phyloP scores from a whole-genome alignment of 2,797 vertebrate species.

The Oryzias sinensis region DNA sequence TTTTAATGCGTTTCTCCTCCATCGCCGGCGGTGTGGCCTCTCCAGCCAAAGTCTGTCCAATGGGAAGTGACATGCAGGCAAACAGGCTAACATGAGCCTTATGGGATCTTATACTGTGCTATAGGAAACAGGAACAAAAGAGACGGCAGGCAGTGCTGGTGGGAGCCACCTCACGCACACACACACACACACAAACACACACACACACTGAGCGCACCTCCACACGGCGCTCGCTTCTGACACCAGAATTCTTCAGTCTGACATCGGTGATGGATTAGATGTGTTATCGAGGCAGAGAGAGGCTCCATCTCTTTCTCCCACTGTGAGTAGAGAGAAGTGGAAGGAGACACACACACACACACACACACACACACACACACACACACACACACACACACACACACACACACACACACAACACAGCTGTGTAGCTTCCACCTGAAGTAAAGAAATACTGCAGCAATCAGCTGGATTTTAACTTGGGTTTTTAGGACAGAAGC shows the following conservation, averaged over 20 bases:
- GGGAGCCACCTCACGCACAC: constrained; percentile 50
- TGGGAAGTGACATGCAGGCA: constrained; percentile 69
- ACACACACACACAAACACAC: constrained; percentile 38
- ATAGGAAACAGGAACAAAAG: constrained; percentile 68
- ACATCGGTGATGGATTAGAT: constrained; percentile 82
- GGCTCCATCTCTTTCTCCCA: constrained; percentile 62
- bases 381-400: no score
- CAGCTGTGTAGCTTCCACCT: constrained; percentile 48
- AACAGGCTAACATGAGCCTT: constrained; percentile 63
- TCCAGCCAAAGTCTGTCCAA: constrained; percentile 35
- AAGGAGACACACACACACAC: constrained; percentile 16
- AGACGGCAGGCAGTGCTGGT: constrained; percentile 45
- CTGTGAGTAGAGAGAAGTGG: constrained; percentile 29
- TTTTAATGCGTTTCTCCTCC: constrained; percentile 19
- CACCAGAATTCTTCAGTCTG: constrained; percentile 77
- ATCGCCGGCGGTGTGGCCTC: constrained; percentile 24
- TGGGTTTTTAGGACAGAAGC: constrained; percentile 40
- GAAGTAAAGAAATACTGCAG: constrained; percentile 56
- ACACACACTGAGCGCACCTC: constrained; percentile 37
- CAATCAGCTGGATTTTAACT: constrained; percentile 54
- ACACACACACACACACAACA: constrained; percentile 18
- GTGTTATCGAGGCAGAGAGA: constrained; percentile 76
- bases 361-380: no score
- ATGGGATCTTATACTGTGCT: constrained; percentile 68
- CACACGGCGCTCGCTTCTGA: constrained; percentile 58